Evolutionary conservation across 2,797 vertebrate species (phyloP).

Genomic region (Syndactyla subalaris): DNA sequence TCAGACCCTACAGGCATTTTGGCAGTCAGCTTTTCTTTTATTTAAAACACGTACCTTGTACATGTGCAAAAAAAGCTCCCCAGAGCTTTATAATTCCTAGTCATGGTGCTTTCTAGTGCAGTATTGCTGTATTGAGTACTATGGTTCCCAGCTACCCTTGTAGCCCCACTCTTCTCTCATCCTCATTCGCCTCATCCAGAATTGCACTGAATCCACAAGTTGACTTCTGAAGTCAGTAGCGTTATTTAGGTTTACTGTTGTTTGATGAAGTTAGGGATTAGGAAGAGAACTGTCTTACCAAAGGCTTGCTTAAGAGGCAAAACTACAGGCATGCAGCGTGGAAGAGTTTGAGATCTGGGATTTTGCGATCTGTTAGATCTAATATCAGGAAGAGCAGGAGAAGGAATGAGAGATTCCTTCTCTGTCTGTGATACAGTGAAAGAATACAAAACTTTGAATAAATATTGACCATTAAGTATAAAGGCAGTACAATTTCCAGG

Average conservation of each 20-base stretch:
- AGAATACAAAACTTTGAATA: neutral
- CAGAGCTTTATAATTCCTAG: neutral
- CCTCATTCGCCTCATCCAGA: neutral
- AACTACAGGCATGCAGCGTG: neutral
- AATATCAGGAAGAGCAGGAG: neutral
- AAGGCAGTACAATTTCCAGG: neutral
- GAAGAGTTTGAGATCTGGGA: neutral
- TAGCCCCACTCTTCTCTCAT: neutral
- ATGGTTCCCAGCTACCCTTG: neutral
- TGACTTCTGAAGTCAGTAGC: neutral
- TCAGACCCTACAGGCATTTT: slow-evolving; percentile 4
- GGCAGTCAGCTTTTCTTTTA: slow-evolving; percentile 17
- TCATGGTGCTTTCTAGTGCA: neutral
- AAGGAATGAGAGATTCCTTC: neutral
- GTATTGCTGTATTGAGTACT: neutral
- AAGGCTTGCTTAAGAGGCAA: neutral
- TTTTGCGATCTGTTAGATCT: neutral
- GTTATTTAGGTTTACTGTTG: neutral
- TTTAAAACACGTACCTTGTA: neutral
- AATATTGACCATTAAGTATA: neutral
- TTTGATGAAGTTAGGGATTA: neutral
- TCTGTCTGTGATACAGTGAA: neutral
- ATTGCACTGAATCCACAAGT: neutral
- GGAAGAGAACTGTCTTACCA: neutral
- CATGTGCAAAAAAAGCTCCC: neutral